Base-by-base conservation (phyloP, 2,113 vertebrate genomes). In the Motacilla alba region DNA sequence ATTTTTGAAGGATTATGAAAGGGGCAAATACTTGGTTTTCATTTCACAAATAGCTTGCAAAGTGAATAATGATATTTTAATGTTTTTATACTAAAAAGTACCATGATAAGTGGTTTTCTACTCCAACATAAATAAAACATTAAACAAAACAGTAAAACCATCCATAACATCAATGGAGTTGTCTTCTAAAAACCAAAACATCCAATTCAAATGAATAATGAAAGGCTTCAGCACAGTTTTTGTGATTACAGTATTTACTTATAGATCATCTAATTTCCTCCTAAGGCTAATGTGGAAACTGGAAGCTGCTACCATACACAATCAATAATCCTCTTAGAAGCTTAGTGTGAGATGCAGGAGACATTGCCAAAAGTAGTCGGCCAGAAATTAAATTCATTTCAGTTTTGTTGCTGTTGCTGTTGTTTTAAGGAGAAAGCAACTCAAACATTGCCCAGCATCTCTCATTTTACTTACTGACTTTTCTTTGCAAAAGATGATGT, bases 261-360 rank as follows among this genome's bases (percentile, higher is more conserved):
- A 94, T 58, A 94, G 90, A 91, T 93, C 87, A 97, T 83, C 80
- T 93, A 50, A 96, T 96, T 97, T 96, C 79, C 79, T 97, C 87
- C 82, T 69, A 82, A 83, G 78, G 84, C 89, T 94, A 96, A 96
- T 90, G 91, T 92, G 91, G 82, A 95, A 96, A 93, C 90, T 94
- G 96, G 80, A 96, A 92, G 79, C 89, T 90, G 80, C 73, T 94
- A 82, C 86, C 69, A 81, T 89, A 84, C 50, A 89, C 81, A 93
- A 92, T 96, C 93, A 96, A 94, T 97, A 96, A 93, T 74, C 72
- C 81, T 95, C 72, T 82, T 79, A 93, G 81, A 86, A 96, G 76
- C 77, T 75, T 73, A 67, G 47, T 84, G 88, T 89, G 70, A 96
- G 93, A 93, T 95, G 59, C 1, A 82, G 60, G 59, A 84, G 35